Conservation (phyloP, 2,113 vertebrate genomes). For the Neodon shergylaensis region DNA sequence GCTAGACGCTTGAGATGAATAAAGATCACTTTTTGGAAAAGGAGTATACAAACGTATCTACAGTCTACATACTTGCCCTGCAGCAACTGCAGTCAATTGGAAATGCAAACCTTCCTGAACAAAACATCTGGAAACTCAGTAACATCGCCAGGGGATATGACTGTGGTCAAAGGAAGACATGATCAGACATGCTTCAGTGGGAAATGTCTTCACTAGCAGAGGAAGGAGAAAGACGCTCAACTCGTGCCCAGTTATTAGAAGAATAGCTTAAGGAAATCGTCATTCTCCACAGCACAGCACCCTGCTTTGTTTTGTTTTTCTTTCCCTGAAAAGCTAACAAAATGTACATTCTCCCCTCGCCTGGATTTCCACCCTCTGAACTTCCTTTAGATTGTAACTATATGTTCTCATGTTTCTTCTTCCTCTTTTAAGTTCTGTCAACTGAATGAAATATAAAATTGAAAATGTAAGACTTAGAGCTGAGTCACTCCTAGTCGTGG, state of each 20-base stretch:
- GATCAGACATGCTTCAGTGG: neutral
- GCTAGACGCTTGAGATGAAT: constrained; percentile 32
- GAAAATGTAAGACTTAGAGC: neutral
- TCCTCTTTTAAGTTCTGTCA: neutral
- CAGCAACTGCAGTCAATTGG: neutral
- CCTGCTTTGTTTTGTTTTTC: neutral
- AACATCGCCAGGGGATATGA: neutral
- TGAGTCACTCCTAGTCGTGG: neutral
- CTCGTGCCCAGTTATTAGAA: constrained; percentile 28
- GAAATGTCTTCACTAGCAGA: neutral
- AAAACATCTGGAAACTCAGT: constrained; percentile 55
- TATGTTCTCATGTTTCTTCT: neutral
- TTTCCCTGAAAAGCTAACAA: neutral
- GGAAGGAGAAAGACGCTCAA: constrained; percentile 39
- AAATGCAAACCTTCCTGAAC: constrained; percentile 42
- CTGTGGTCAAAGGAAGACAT: constrained; percentile 2
- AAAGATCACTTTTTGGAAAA: neutral
- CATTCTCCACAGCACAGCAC: neutral
- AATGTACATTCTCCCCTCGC: neutral
- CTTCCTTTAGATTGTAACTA: neutral
- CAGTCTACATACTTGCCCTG: neutral
- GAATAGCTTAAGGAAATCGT: neutral
- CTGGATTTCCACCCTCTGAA: neutral
- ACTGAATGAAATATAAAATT: neutral
- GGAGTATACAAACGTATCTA: neutral